Base-by-base conservation (phyloP, 2,888 invertebrate genomes). In the Cephus pygmeus region DNA sequence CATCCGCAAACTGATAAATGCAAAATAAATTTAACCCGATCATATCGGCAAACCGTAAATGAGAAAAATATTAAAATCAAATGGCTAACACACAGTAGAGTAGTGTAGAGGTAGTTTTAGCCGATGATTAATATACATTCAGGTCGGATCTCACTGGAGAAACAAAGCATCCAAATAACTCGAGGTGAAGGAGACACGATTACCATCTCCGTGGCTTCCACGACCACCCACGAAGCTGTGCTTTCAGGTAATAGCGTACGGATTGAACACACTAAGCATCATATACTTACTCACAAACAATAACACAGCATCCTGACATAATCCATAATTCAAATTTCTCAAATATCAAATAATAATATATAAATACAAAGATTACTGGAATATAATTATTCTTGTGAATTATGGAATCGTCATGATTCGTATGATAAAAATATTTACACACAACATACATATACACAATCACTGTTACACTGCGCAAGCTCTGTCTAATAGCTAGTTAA, bases 201-300 rank as follows among this genome's bases (percentile, higher is more conserved):
- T 79, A 92, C 92, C 30, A 91, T 92, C 83, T 91, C 92, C 69
- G 93, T 94, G 88, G 94, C 94, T 92, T 94, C 94, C 84, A 93
- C 93, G 84, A 93, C 92, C 84, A 94, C 94, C 82, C 94, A 94
- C 87, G 94, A 94, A 90, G 94, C 94, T 82, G 93, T 94, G 83
- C 92, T 94, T 81, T 92, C 94, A 94, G 94, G 94, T 94, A 93
- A 93, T 83, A 82, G 79, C 78, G 92, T 93, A 77, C 77, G 76
- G 23, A 56, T 56, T 56, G 23, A 56, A 56, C 9, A 56, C 56
- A 56, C 76, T 77, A 79, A 80, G 73, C 75, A 77, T 68, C 69
- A 33, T 31, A 76, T 73, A 77, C 34, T 75, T 56, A 56, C 76
- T 73, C 35, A 74, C 73, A 68, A 31, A 74, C 34, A 71, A 71